Percentiles rank a stretch among this genome's conserved stretches.
Evolutionary conservation across 2,888 invertebrate genomes (phyloP).

Genomic region (Lapara coniferarum): DNA sequence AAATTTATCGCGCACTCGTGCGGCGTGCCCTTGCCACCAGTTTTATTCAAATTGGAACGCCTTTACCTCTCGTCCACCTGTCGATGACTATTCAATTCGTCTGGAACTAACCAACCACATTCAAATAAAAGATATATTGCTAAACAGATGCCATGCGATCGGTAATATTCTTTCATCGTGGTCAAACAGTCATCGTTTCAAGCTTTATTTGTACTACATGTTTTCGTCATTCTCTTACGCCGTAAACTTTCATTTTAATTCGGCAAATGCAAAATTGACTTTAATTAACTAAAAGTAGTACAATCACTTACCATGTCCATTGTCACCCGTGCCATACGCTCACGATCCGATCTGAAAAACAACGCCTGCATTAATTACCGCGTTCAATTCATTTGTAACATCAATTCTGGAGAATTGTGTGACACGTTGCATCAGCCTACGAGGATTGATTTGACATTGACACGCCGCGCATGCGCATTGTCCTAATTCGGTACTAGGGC

Average conservation of each 20-base stretch:
- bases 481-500: conserved; percentile 71
- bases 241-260: conserved; percentile 16
- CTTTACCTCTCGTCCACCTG: conserved; percentile 12
- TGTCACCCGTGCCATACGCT: conserved; percentile 40
- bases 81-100: conserved; percentile 10
- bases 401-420: conserved; percentile 49
- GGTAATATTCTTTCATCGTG: conserved; percentile 4
- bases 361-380: conserved; percentile 49
- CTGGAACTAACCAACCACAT: neutral
- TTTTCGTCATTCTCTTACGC: neutral
- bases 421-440: conserved; percentile 78
- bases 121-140: conserved; percentile 6
- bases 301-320: conserved; percentile 37
- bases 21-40: conserved; percentile 6
- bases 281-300: neutral
- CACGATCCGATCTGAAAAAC: conserved; percentile 48
- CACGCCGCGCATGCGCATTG: conserved; percentile 79
- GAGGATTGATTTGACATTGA: conserved; percentile 83
- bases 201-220: neutral
- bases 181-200: neutral
- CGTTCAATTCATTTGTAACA: conserved; percentile 42
- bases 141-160: conserved; percentile 1
- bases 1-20: conserved; percentile 11
- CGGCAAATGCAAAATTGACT: neutral
- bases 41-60: conserved; percentile 15